Evolutionary conservation across 37 sponge, comb jelly and placozoan genomes (phyloP).

Genomic region (Diacarnus erythraeanus): DNA sequence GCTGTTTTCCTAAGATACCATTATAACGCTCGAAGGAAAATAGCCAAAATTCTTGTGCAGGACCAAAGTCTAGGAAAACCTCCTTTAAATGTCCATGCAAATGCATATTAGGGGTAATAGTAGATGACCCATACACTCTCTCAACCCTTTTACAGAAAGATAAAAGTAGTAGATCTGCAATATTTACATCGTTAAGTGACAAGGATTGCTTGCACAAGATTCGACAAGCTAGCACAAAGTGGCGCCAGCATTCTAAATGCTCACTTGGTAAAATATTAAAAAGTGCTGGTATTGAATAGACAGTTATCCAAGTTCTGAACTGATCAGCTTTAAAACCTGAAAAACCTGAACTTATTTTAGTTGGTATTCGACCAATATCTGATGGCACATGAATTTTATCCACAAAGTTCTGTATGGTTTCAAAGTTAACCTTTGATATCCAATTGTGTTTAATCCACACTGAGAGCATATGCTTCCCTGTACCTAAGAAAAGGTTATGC

Average conservation of each 20-base stretch:
- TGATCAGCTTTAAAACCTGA: conserved; percentile 49
- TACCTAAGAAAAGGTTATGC: conserved; percentile 58
- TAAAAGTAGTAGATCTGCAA: conserved; percentile 29
- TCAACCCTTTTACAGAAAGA: conserved; percentile 20
- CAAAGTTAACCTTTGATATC: not conserved
- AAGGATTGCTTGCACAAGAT: not conserved
- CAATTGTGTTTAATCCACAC: not conserved
- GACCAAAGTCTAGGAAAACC: conserved; percentile 34
- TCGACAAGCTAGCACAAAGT: conserved; percentile 43
- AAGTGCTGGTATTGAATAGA: conserved; percentile 22
- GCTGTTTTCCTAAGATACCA: conserved; percentile 25
- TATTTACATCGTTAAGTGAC: not conserved
- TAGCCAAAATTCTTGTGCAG: conserved; percentile 31
- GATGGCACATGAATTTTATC: conserved; percentile 7
- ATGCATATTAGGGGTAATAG: conserved; percentile 49
- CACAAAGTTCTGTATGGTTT: conserved; percentile 12
- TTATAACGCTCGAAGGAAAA: conserved; percentile 47
- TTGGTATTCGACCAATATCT: conserved; percentile 30
- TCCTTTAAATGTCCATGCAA: conserved; percentile 32
- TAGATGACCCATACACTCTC: conserved; percentile 15
- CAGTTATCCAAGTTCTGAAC: conserved; percentile 46
- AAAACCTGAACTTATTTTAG: conserved; percentile 45
- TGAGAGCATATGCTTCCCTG: conserved; percentile 29
- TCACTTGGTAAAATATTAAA: not conserved
- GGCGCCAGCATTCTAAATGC: conserved; percentile 42